Base-by-base conservation (phyloP, 2,888 invertebrate species). In the Drosophila pseudotalamancana region DNA sequence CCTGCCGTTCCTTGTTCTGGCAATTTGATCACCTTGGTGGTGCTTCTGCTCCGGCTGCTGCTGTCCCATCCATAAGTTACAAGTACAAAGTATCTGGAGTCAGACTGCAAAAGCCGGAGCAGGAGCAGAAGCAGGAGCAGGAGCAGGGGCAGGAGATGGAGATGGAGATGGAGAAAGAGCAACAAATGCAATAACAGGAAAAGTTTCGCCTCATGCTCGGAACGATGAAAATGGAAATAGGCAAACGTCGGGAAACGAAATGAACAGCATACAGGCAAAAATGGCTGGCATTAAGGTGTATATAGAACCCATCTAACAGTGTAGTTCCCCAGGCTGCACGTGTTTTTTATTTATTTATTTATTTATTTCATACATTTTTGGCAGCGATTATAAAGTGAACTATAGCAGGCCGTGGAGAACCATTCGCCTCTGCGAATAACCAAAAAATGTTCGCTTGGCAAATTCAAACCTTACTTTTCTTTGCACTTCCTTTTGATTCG, bases 381-480 rank as follows among this genome's bases (percentile, higher is more conserved):
- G n/a, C 63, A 49, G 56, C 86, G 69, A 87, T 82, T 82, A 82
- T 82, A 79, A 87, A 85, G 62, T 72, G 54, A 72, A 77, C 74
- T 77, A 73, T 66, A 55, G 27, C 54, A 25, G 50, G 42, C 61
- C 68, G 12, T 40, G 37, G 83, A 83, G 67, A 84, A 42, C 25
- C 61, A 63, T 59, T 55, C 31, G 18, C 29, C 25, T 19, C 18
- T 42, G n/a, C 31, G 12, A 60, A 72, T 62, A 16, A 11, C 6
- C 75, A 70, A 73, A 88, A 78, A 80, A 87, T 87, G 87, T 84
- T 71, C 80, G 77, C 72, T 61, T 69, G 69, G 71, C 70, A 72
- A 88, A 77, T 87, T 88, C 84, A 88, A 85, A 87, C 78, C 87
- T 84, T 84, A 69, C 81, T 77, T 87, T 81, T 75, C 75, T 72